A percentile compares a stretch with the other conserved stretches of the same genome.
Evolutionary conservation across 2,888 invertebrate species (phyloP).

Genomic region (Dryadula phaetusa): DNA sequence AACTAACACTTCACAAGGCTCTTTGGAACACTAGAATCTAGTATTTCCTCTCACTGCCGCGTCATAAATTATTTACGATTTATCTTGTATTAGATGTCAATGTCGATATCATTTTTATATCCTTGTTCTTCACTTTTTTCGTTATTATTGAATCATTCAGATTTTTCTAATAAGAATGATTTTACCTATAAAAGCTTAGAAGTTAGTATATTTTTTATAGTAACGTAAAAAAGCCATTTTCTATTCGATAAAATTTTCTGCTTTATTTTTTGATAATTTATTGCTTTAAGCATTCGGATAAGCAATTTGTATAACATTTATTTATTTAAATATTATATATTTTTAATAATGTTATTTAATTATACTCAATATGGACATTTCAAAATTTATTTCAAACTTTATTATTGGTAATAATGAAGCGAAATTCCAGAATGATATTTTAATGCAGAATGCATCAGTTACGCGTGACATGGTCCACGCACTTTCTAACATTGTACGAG

Average conservation of each 20-base stretch:
- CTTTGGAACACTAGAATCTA: conserved; percentile 37
- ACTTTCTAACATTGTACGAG: conserved; percentile 46
- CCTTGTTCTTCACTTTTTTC: background rate
- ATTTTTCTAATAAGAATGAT: background rate
- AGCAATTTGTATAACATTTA: too few species aligned
- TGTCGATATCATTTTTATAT: background rate
- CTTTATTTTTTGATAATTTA: too few species aligned
- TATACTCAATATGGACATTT: too few species aligned
- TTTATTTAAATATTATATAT: too few species aligned
- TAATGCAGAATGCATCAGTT: conserved; percentile 19
- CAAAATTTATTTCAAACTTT: background rate
- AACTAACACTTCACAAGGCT: conserved; percentile 57
- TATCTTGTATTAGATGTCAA: conserved; percentile 1
- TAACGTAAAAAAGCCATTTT: too few species aligned
- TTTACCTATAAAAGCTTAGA: too few species aligned
- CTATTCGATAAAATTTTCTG: too few species aligned
- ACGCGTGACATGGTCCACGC: conserved; percentile 35
- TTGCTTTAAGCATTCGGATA: too few species aligned
- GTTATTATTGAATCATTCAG: background rate
- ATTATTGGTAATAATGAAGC: background rate
- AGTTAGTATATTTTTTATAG: too few species aligned
- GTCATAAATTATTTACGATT: conserved; percentile 36
- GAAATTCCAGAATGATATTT: background rate
- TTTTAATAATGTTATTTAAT: too few species aligned
- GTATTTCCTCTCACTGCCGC: conserved; percentile 24